Percentiles rank a stretch among this genome's conserved stretches.
Evolutionary conservation across 2,113 vertebrate species (phyloP).

Genomic region (Pelmatolapia mariae): DNA sequence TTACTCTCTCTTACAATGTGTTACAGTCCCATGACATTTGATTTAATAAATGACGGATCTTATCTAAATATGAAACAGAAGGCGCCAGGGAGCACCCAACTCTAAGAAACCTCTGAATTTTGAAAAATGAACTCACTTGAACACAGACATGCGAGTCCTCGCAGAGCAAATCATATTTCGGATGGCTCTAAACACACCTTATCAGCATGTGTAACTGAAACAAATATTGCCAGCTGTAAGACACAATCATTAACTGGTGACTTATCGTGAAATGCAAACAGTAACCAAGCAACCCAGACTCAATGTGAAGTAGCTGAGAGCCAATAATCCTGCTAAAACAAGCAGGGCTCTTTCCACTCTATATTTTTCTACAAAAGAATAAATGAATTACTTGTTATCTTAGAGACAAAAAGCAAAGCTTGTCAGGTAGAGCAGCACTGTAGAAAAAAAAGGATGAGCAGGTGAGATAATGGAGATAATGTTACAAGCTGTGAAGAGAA

Average conservation of each 20-base stretch:
- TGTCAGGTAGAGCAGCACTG: background rate
- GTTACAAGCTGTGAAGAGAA: background rate
- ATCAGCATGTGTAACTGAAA: background rate
- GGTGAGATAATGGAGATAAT: background rate
- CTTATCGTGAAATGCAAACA: constrained; percentile 8
- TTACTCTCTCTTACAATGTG: background rate
- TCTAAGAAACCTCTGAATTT: background rate
- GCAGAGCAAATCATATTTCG: background rate
- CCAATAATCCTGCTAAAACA: background rate
- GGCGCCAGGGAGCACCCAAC: background rate
- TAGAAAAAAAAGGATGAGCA: background rate
- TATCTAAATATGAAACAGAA: background rate
- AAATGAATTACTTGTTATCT: background rate
- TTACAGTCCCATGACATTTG: background rate
- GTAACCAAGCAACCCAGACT: background rate
- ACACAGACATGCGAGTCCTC: background rate
- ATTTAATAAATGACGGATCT: background rate
- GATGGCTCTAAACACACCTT: background rate
- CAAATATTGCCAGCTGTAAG: constrained; percentile 17
- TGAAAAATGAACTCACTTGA: background rate
- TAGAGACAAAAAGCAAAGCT: background rate
- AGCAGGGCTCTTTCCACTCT: background rate
- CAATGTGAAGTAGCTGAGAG: background rate
- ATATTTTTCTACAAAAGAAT: background rate
- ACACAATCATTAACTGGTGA: background rate